Conservation (phyloP, 2,113 vertebrate genomes). For the Aegithalos caudatus region DNA sequence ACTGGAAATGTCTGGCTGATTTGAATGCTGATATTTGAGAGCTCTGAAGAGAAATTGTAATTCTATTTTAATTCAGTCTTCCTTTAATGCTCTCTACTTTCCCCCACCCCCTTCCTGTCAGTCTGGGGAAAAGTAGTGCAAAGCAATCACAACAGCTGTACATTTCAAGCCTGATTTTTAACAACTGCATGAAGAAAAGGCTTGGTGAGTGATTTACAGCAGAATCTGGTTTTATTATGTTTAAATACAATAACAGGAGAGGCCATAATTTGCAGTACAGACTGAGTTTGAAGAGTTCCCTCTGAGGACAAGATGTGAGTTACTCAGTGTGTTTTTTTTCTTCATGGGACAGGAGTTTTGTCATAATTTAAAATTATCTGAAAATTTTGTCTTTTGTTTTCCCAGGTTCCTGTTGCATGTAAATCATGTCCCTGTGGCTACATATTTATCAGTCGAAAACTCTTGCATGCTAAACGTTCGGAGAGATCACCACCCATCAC, state of each 20-base stretch:
- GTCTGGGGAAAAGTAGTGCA: background rate
- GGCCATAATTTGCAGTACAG: background rate
- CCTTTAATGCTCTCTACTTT: background rate
- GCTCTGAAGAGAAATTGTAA: background rate
- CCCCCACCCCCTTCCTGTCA: background rate
- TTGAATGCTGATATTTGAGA: background rate
- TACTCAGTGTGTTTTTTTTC: background rate
- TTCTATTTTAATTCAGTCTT: background rate
- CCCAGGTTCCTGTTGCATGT: constrained; percentile 95
- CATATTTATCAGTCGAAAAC: constrained; percentile 97
- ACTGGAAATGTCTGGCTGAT: background rate
- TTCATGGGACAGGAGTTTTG: background rate
- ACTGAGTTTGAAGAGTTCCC: background rate
- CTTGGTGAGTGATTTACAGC: background rate
- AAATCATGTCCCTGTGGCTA: constrained; percentile 97
- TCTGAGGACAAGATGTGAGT: background rate
- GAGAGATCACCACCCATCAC: constrained; percentile 84
- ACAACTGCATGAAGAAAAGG: background rate
- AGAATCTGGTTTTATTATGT: background rate
- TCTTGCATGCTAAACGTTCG: constrained; percentile 88
- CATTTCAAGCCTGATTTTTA: background rate
- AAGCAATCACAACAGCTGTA: background rate
- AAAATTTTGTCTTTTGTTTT: background rate
- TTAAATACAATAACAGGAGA: background rate
- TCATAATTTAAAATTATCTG: background rate